A percentile compares a stretch with the other conserved stretches of the same genome.
These are phyloP conservation scores for Aspidiotus rigidus DNA, from an alignment of 2,888 invertebrate genomes.

Conservation along the genomic window DNA sequence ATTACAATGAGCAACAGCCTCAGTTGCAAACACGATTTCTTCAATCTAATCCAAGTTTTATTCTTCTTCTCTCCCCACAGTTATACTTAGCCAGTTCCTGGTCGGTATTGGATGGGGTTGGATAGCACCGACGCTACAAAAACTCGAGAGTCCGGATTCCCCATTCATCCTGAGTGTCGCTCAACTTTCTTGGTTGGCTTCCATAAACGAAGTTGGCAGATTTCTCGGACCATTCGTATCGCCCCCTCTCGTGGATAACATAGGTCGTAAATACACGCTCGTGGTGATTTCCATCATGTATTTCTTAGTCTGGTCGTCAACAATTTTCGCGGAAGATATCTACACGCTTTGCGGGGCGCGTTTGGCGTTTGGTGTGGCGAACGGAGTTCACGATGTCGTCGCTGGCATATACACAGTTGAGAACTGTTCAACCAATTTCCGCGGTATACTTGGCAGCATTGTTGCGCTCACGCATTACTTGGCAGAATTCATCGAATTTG, in stretches of 20 bases:
- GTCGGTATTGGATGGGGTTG: too few species aligned
- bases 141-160: too few species aligned
- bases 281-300: too few species aligned
- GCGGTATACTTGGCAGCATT: conserved; percentile 37
- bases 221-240: not conserved
- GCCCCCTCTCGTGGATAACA: conserved; percentile 9
- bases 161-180: not conserved
- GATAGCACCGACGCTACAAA: too few species aligned
- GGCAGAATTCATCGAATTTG: conserved; percentile 37
- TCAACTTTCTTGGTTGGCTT: conserved; percentile 21
- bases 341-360: conserved; percentile 35
- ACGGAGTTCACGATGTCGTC: conserved; percentile 37
- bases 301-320: conserved; percentile 8
- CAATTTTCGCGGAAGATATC: conserved; percentile 8
- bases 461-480: conserved; percentile 37
- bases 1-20: too few species aligned
- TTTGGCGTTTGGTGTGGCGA: conserved; percentile 37
- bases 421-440: conserved; percentile 35
- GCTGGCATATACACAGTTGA: conserved; percentile 38
- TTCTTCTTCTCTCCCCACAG: too few species aligned
- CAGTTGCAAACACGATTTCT: too few species aligned
- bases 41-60: too few species aligned
- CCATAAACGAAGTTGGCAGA: conserved; percentile 9
- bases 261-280: conserved; percentile 9
- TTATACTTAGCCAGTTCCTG: too few species aligned